Conservation (phyloP, 2,113 vertebrate genomes). For the Dunckerocampus dactyliophorus region DNA sequence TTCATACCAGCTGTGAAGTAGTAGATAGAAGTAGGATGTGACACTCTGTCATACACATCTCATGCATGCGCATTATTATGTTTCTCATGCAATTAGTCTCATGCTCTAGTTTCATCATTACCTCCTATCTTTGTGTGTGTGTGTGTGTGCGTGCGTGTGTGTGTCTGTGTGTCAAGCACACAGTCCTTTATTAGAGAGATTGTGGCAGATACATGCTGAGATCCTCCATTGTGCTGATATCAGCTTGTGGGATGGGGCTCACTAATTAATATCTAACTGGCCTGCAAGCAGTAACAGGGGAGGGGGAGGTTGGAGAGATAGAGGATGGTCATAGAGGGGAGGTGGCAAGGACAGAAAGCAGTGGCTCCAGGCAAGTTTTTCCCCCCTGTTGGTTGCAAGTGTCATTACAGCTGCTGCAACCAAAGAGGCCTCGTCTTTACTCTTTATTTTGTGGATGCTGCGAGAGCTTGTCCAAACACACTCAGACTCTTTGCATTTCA, state of each 20-base stretch:
- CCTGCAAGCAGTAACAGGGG: conserved; percentile 46
- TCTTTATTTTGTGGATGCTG: too few species aligned
- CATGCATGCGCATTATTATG: conserved; percentile 23
- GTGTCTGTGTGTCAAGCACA: conserved; percentile 3
- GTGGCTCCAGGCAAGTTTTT: too few species aligned
- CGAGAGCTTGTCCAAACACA: too few species aligned
- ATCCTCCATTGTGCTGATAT: conserved; percentile 67
- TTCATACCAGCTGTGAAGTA: conserved; percentile 49
- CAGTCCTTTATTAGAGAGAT: conserved; percentile 53
- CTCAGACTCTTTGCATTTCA: too few species aligned
- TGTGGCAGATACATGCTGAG: conserved; percentile 60
- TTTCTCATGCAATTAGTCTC: not conserved
- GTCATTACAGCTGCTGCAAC: too few species aligned
- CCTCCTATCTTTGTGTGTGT: not conserved
- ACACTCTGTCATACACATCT: conserved; percentile 43
- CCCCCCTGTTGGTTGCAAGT: too few species aligned
- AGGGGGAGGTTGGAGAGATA: conserved; percentile 41
- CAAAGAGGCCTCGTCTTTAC: not conserved
- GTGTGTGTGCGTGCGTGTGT: conserved; percentile 9
- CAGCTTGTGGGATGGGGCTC: conserved; percentile 58
- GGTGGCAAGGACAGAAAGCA: conserved; percentile 6
- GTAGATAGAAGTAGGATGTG: conserved; percentile 34
- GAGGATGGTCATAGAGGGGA: conserved; percentile 26
- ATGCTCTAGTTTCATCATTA: not conserved
- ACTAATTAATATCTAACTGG: conserved; percentile 73